Percentiles rank a stretch among this genome's conserved stretches.
Conservation (phyloP, 1,140 invertebrate genomes). For the Neoseiulus cucumeris region DNA sequence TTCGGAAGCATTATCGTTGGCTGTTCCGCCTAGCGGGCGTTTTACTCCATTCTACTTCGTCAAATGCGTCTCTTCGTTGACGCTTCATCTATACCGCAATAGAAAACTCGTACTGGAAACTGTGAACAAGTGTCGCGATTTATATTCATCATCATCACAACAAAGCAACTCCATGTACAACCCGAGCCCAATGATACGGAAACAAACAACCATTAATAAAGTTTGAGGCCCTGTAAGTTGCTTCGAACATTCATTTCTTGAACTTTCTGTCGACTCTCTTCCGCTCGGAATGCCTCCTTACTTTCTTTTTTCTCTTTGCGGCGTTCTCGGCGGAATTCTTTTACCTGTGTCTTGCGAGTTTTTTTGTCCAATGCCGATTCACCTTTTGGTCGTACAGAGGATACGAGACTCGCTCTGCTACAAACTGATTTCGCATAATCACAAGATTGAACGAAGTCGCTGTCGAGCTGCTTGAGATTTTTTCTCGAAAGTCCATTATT, state of each 20-base stretch:
- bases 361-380: conserved; percentile 62
- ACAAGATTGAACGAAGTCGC: conserved; percentile 11
- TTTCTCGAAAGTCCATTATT: background rate
- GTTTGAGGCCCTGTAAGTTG: background rate
- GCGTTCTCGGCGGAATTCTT: conserved; percentile 48
- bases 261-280: background rate
- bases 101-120: no score
- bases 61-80: no score
- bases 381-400: conserved; percentile 50
- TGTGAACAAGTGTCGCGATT: no score
- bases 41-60: no score
- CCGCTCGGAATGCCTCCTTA: background rate
- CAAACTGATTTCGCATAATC: conserved; percentile 14
- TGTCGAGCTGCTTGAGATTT: background rate
- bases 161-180: no score
- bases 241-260: background rate
- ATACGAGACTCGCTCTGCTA: conserved; percentile 40
- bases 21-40: no score
- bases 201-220: background rate
- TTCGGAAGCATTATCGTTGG: no score
- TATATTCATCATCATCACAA: no score
- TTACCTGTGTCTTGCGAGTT: conserved; percentile 56
- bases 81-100: no score
- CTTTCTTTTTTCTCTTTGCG: conserved; percentile 19
- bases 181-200: no score